These are phyloP conservation scores for Serrognathus titanus DNA, from an alignment of 2,888 invertebrate genomes.

Conservation along the genomic window DNA sequence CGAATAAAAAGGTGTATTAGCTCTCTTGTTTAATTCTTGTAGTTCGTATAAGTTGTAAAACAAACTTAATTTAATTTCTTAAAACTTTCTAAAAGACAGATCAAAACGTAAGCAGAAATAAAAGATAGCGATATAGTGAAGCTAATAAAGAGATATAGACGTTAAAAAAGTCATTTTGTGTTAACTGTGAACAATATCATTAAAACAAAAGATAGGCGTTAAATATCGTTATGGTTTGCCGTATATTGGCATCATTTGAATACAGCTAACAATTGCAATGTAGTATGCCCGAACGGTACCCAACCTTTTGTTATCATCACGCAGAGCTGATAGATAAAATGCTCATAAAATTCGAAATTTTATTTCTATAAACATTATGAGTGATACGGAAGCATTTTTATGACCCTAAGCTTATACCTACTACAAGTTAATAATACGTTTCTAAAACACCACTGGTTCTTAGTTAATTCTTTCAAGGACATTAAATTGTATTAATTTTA, in stretches of 20 bases:
- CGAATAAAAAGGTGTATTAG: too few species aligned
- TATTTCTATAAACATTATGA: background rate
- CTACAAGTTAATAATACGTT: background rate
- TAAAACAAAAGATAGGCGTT: slow-evolving; percentile 40
- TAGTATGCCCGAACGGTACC: slow-evolving; percentile 8
- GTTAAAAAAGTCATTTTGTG: slow-evolving; percentile 2
- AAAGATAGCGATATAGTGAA: too few species aligned
- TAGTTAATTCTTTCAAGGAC: slow-evolving; percentile 3
- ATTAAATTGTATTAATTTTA: slow-evolving; percentile 5
- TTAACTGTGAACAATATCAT: slow-evolving; percentile 34
- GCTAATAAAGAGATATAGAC: background rate
- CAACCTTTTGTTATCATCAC: background rate
- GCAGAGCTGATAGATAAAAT: background rate
- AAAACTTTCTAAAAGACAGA: too few species aligned
- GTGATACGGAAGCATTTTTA: background rate
- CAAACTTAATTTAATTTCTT: too few species aligned
- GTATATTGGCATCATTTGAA: slow-evolving; percentile 42
- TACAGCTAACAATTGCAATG: slow-evolving; percentile 35
- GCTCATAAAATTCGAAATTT: slow-evolving; percentile 3
- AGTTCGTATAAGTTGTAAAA: too few species aligned
- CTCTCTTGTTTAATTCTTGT: too few species aligned
- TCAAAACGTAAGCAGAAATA: too few species aligned
- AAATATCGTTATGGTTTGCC: slow-evolving; percentile 36
- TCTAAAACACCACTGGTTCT: background rate
- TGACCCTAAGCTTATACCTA: background rate